phyloP scores from a whole-genome alignment of 2,113 vertebrate genomes.

The Xiphophorus couchianus region DNA sequence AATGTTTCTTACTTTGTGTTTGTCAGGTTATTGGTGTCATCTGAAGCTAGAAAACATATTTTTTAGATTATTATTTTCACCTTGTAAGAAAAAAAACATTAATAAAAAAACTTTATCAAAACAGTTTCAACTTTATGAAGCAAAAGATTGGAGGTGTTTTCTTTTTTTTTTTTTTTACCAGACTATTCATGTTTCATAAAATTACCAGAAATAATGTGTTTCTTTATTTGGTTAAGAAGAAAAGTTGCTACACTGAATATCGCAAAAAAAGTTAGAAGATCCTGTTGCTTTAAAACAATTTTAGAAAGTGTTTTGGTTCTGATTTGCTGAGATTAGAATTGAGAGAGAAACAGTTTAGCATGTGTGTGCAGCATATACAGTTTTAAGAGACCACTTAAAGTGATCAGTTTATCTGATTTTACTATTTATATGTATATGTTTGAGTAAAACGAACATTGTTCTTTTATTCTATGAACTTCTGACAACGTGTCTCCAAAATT shows the following conservation, averaged over 20 bases:
- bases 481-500: too few relatives aligned
- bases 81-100: background rate
- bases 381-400: too few relatives aligned
- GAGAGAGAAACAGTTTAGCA: too few relatives aligned
- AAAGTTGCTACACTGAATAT: background rate
- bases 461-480: too few relatives aligned
- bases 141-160: background rate
- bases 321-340: too few relatives aligned
- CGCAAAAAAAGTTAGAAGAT: background rate
- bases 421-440: too few relatives aligned
- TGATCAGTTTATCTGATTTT: too few relatives aligned
- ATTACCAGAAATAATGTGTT: background rate
- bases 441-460: too few relatives aligned
- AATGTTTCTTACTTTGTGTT: background rate
- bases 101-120: background rate
- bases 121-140: background rate
- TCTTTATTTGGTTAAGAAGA: background rate
- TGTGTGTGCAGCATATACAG: too few relatives aligned
- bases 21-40: background rate
- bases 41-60: background rate
- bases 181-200: background rate
- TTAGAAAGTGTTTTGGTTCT: too few relatives aligned
- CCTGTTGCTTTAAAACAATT: background rate
- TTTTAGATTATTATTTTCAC: background rate
- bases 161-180: background rate